phyloP scores from a whole-genome alignment of 1,140 invertebrate genomes.

The Tigriopus japonicus region DNA sequence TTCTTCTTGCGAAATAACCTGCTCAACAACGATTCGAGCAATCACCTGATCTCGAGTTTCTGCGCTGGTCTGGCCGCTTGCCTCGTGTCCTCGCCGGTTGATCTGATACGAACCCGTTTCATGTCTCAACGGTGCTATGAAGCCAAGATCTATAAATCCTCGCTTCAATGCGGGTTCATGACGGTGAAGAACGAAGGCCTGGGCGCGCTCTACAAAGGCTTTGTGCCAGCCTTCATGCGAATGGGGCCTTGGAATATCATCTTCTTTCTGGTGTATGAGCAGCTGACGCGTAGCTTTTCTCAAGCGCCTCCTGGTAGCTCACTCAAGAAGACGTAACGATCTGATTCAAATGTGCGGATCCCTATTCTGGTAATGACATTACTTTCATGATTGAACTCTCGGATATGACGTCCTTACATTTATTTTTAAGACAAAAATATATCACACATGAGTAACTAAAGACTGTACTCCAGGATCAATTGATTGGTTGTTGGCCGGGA shows the following conservation, averaged over 20 bases:
- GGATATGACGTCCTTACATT: too few species aligned
- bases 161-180: slow-evolving; percentile 27
- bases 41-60: slow-evolving; percentile 51
- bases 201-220: slow-evolving; percentile 79
- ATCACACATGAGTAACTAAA: too few species aligned
- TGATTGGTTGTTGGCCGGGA: too few species aligned
- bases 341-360: too few species aligned
- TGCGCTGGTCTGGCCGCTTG: slow-evolving; percentile 81
- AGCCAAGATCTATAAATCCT: slow-evolving; percentile 17
- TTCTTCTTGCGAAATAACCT: slow-evolving; percentile 51
- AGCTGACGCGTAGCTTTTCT: slow-evolving; percentile 32
- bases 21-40: neutral
- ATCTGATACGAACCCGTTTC: slow-evolving; percentile 75
- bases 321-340: too few species aligned
- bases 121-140: slow-evolving; percentile 49
- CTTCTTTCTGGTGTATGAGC: slow-evolving; percentile 89
- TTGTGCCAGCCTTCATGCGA: slow-evolving; percentile 78
- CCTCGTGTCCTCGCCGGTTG: slow-evolving; percentile 78
- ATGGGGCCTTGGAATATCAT: slow-evolving; percentile 97
- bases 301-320: too few species aligned
- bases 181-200: slow-evolving; percentile 75
- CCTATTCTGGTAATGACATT: too few species aligned
- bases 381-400: too few species aligned
- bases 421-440: too few species aligned
- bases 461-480: too few species aligned